Base-by-base conservation (phyloP, 2,797 vertebrate species). In the Acomys russatus region DNA sequence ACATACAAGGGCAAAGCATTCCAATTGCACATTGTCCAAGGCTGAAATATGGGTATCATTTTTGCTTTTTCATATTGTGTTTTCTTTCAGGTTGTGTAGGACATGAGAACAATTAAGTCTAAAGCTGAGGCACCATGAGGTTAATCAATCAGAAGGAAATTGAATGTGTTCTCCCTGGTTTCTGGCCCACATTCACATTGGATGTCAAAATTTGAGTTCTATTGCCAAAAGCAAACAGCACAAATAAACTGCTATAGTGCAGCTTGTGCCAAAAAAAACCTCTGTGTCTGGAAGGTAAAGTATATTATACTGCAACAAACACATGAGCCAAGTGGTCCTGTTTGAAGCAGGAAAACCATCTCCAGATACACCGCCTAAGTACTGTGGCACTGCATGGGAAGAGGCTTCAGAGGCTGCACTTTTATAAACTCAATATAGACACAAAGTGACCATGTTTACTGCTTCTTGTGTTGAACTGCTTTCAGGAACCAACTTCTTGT, bases 201-300 rank as follows among this genome's bases (percentile, higher is more conserved):
- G 73, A 10, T 95, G 87, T 64, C 54, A 90, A 94, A 95, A 38
- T 77, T 64, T 77, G 92, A 92, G 78, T 87, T 91, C 7, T 64
- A 74, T 84, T 97, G 96, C 64, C 79, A 95, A 95, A 95, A 51
- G 59, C 79, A 91, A 91, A 95, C 12, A 91, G 76, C 54, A 86
- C 73, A 84, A 70, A 95, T 44, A 63, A 92, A 91, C 71, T 56
- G 51, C 54, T 97, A 82, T 80, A 96, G 30, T 73, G n/a, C 28
- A 35, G 76, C 86, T 92, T 91, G n/a, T 51, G 82, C 61, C 64
- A 30, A 15, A 22, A 88, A 49, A 93, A 95, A 44, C 83, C 70
- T 74, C 56, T 28, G 89, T 38, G 80, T 84, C 87, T 88, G 83
- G 64, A 88, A 94, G 94, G 76, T 74, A 87, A 80, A 78, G 66